Base-by-base conservation (phyloP, 2,797 vertebrate species). In the Psittacula derbiana region DNA sequence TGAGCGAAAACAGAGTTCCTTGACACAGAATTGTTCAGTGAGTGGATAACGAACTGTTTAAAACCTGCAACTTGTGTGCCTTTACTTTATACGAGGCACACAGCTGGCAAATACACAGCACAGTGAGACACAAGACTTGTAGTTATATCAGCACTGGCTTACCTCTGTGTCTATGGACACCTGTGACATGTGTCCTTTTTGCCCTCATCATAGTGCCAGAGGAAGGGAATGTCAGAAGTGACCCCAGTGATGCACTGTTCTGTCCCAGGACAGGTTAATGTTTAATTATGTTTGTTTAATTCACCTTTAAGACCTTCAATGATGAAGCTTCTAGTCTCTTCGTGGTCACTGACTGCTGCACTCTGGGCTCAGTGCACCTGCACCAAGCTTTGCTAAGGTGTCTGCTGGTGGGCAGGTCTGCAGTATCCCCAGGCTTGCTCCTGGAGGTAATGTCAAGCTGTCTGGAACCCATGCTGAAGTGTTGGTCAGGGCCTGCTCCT, bases 121-220 rank as follows among this genome's bases (percentile, higher is more conserved):
- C 62, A 27, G 5, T 6, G 62, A 71, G 27, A 28, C 30, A 55
- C 21, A 30, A 47, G 20, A 50, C 13, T 46, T 67, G 20, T 16
- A 36, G 13, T 17, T 75, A 7, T 8, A 24, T 8, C 52, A 28
- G 10, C 16, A 11, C 24, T 24, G 62, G 28, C 40, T 72, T 16
- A 74, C 3, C 27, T 75, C 44, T 75, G 30, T 33, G 8, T 18
- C 31, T 38, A 16, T 15, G 15, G 52, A 24, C 24, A 72, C 15
- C 49, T 38, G 30, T 20, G n/a, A 30, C 5, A 6, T 0, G 0
- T 20, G 7, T 13, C 10, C 62, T 65, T 66, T 27, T 43, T 58
- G 76, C 25, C 16, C 6, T 27, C 33, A 16, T 18, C 21, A 10
- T 16, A 44, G 30, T 7, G 21, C 64, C 83, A 57, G 31, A 66